Percentiles rank a stretch among this genome's conserved stretches.
Conservation (phyloP, 1,140 invertebrate genomes). For the Steinernema feltiae region DNA sequence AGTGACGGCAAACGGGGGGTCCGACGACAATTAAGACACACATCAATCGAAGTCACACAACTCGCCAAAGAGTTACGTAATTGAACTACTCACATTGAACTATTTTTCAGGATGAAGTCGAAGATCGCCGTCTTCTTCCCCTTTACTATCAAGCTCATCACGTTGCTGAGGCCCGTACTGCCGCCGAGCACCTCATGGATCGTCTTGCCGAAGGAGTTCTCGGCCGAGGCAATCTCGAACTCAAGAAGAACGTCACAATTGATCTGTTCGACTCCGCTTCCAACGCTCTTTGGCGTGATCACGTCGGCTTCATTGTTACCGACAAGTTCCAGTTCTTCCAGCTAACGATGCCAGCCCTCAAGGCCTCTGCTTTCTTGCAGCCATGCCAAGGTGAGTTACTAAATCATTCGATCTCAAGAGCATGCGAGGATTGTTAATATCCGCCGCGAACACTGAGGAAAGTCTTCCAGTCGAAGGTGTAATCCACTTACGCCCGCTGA, state of each 20-base stretch:
- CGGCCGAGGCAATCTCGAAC: constrained; percentile 48
- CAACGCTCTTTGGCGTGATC: constrained; percentile 44
- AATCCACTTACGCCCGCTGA: constrained; percentile 19
- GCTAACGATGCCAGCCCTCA: constrained; percentile 37
- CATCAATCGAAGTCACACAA: background rate
- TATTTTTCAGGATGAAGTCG: constrained; percentile 22
- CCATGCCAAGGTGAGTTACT: constrained; percentile 38
- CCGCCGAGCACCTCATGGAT: constrained; percentile 52
- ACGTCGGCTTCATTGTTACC: constrained; percentile 52
- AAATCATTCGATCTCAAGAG: too few relatives aligned
- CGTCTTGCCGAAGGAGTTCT: constrained; percentile 47
- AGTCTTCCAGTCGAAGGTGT: constrained; percentile 7
- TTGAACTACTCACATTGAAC: background rate
- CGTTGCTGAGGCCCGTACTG: constrained; percentile 43
- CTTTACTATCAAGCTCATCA: constrained; percentile 54
- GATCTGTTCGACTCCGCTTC: constrained; percentile 49
- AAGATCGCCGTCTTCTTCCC: constrained; percentile 42
- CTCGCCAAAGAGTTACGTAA: too few relatives aligned
- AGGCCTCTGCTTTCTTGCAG: constrained; percentile 34
- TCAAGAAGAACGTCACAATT: constrained; percentile 57
- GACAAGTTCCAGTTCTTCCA: constrained; percentile 46
- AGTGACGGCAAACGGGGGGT: background rate
- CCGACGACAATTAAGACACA: background rate
- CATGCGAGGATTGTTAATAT: constrained; percentile 1
- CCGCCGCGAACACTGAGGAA: background rate